Evolutionary conservation across 1,140 invertebrate species (phyloP), one percentile per base, ranked within the genome.

Genomic region (Tyrophagus putrescentiae): DNA sequence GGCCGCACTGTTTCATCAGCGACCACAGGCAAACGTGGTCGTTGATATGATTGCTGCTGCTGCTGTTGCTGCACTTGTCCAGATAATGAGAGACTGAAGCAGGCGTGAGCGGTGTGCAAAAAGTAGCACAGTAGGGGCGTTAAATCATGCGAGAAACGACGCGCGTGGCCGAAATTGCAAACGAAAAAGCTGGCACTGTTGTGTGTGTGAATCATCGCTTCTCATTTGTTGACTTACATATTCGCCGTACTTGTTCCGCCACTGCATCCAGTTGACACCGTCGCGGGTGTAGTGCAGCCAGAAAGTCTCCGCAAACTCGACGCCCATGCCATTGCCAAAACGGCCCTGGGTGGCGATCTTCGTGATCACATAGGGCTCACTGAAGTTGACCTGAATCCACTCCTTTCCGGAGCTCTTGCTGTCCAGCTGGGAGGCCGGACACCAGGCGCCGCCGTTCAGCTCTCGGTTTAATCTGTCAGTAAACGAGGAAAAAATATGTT

Each of bases 371-470:
- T 86, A 82, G 48, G 88, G 77, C 48, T 75, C 73, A 57, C 79
- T 78, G 44, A 96, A 75, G 70, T 93, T 83, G 53, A 95, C 81
- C 75, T 95, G 85, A n/a, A 95, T 74, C 78, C 84, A 94, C 70
- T 96, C 92, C 16, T 82, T 79, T n/a, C 64, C 64, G 1, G 57
- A 64, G 32, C 25, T 63, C 0, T 18, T 28, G 3, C n/a, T 7
- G 21, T 84, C 85, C 33, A 95, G 84, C 73, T 87, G 84, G 57
- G 82, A 78, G 68, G 83, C 81, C 0, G 92, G 91, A 76, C 92
- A 95, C 92, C 91, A 96, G 0, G 91, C 91, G n/a, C 91, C 91
- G 29, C 90, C 87, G 65, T 85, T 84, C 63, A 82, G 81, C 69
- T 96, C 88, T 64, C 82, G 80, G 62, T 85, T 80, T 64, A 95